Percentiles rank a stretch among this genome's conserved stretches.
phyloP scores from a whole-genome alignment of 2,113 vertebrate genomes.

The Rhombomys opimus region DNA sequence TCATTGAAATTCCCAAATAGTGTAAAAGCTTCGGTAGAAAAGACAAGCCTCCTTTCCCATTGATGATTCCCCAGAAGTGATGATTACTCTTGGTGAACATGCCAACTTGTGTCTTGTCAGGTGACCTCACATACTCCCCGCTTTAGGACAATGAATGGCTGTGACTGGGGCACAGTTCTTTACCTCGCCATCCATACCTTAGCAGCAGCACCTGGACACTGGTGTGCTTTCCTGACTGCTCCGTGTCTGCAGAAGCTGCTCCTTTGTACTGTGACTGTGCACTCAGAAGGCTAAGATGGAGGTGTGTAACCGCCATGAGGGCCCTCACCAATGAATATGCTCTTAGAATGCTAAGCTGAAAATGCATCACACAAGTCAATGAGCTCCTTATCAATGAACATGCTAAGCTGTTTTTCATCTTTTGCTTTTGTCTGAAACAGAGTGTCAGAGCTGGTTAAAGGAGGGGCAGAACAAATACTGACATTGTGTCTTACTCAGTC shows the following conservation, averaged over 20 bases:
- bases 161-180: background rate
- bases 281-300: background rate
- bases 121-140: background rate
- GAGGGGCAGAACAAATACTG: background rate
- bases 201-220: background rate
- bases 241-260: background rate
- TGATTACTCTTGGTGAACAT: background rate
- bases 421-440: slow-evolving; percentile 1
- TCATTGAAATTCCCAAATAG: slow-evolving; percentile 41
- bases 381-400: background rate
- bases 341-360: background rate
- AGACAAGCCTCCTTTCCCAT: slow-evolving; percentile 21
- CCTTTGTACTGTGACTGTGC: background rate
- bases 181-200: background rate
- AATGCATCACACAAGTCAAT: background rate
- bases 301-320: background rate
- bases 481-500: background rate
- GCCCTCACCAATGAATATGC: background rate
- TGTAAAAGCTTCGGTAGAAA: slow-evolving; percentile 16
- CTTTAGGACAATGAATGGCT: background rate
- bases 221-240: background rate
- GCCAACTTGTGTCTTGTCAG: background rate
- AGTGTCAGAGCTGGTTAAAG: background rate
- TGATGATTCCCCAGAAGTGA: background rate
- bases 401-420: background rate